phyloP scores from a whole-genome alignment of 92 coral and sea anemone species.

The Parazoanthus atlanticus region DNA sequence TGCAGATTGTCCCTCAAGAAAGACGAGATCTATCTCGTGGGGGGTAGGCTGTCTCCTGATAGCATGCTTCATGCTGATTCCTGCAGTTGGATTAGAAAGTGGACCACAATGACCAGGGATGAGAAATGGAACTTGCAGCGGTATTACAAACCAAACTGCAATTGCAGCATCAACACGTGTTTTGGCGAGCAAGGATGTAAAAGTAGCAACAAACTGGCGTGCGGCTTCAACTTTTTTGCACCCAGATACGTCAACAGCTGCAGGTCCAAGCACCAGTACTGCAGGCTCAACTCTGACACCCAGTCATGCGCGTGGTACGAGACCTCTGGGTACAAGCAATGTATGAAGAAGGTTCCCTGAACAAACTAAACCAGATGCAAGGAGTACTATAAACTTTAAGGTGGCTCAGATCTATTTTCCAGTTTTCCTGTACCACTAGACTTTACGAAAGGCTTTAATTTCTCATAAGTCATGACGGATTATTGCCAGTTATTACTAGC shows the following conservation, averaged over 20 bases:
- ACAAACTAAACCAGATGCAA: neutral
- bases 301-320: neutral
- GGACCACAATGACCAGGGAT: neutral
- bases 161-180: slow-evolving; percentile 2
- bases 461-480: no score
- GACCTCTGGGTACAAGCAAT: neutral
- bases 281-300: neutral
- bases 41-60: neutral
- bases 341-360: neutral
- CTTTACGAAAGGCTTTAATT: no score
- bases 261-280: neutral
- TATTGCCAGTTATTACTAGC: no score
- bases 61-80: neutral
- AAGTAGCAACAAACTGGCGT: neutral
- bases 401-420: no score
- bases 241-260: neutral
- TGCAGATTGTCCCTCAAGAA: slow-evolving; percentile 1
- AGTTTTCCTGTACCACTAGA: no score
- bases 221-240: neutral
- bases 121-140: neutral
- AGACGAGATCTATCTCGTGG: neutral
- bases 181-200: slow-evolving; percentile 10
- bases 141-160: neutral
- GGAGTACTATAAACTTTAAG: no score
- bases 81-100: neutral